Conservation (phyloP, 1,140 invertebrate species). For the Drosophila willistoni region DNA sequence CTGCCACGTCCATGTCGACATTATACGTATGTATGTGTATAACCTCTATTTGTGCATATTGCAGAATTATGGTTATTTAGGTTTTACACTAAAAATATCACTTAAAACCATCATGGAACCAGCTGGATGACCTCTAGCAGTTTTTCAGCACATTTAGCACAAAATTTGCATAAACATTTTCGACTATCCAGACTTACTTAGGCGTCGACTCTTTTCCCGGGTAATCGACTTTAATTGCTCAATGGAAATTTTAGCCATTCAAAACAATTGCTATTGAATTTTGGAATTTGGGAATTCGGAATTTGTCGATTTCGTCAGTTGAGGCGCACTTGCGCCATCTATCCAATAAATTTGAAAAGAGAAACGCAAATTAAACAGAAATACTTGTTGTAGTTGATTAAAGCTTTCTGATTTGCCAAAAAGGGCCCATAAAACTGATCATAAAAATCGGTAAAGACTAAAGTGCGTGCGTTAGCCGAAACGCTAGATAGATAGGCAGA, state of each 20-base stretch:
- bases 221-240: neutral
- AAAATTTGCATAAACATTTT: neutral
- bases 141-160: neutral
- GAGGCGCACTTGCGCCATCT: constrained; percentile 16
- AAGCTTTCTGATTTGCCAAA: constrained; percentile 7
- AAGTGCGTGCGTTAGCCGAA: constrained; percentile 13
- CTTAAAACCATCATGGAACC: constrained; percentile 3
- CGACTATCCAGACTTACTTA: neutral
- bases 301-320: constrained; percentile 11
- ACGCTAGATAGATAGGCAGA: neutral
- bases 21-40: no score
- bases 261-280: neutral
- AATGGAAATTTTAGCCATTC: neutral
- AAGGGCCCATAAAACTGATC: constrained; percentile 16
- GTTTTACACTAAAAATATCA: neutral
- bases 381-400: neutral
- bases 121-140: neutral
- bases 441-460: constrained; percentile 7
- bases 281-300: neutral
- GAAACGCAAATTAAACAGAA: constrained; percentile 13
- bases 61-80: neutral
- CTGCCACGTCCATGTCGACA: no score
- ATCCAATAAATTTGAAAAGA: constrained; percentile 8
- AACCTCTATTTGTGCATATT: no score
- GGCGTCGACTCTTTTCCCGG: neutral